Base-by-base conservation (phyloP, 2,797 vertebrate species). In the Cynodonichthys magdalenae region DNA sequence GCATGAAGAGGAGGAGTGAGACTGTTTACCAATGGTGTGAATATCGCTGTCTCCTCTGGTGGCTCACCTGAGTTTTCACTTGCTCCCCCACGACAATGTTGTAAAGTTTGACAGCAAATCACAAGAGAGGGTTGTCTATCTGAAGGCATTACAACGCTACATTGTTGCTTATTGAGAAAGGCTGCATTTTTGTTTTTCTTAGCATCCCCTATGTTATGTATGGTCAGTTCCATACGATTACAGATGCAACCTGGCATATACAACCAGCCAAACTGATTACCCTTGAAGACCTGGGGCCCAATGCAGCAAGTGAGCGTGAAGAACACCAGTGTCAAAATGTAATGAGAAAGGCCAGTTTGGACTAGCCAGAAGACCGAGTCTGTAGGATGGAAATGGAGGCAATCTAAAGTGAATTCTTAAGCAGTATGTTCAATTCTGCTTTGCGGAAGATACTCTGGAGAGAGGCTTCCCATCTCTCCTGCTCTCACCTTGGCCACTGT, bases 81-180 rank as follows among this genome's bases (percentile, higher is more conserved):
- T 20, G 9, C 75, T 55, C 56, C 50, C 24, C 31, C 54, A 64
- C 55, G 68, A 75, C 59, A 63, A 69, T 85, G 83, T 85, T 86
- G 88, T 88, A 77, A 90, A 88, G 77, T 87, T 75, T 90, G 88
- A 90, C 85, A 87, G 83, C 64, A 86, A 90, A 86, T 89, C 89
- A 69, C 82, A 71, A 55, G 87, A 90, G 87, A 75, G 63, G 39
- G 18, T 69, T 77, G 67, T 82, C 90, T 83, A 85, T 84, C 75
- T 51, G 75, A 89, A 87, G 62, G 56, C 71, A 85, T 91, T 91
- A 86, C 56, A 73, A 74, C 65, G 60, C 69, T 59, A 50, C 60
- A 62, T 64, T 77, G 59, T 71, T 69, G 68, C 67, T 87, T 89
- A 85, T 55, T 70, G 59, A 81, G 84, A 83, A 78, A 66, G 61